These are phyloP conservation scores for Dendronephthya gigantea DNA, from an alignment of 64 coral and sea anemone genomes.

Conservation along the genomic window DNA sequence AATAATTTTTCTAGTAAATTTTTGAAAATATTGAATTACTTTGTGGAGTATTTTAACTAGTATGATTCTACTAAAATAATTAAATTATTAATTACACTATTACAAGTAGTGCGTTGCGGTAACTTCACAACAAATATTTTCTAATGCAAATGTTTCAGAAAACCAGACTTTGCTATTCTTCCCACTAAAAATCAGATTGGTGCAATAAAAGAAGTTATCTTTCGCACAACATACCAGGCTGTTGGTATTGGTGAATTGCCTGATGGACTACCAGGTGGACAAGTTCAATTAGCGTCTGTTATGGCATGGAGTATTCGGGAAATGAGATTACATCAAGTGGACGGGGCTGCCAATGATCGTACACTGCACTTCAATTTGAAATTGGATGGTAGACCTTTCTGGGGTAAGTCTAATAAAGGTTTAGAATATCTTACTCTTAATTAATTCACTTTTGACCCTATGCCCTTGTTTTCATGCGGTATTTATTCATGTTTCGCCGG, in stretches of 20 bases:
- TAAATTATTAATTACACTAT: too few relatives aligned
- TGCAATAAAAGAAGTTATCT: background rate
- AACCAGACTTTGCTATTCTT: background rate
- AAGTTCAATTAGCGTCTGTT: background rate
- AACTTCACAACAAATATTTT: too few relatives aligned
- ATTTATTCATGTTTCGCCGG: too few relatives aligned
- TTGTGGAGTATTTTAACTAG: background rate
- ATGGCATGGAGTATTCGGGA: background rate
- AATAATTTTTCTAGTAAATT: too few relatives aligned
- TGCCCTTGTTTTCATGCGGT: too few relatives aligned
- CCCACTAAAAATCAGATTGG: background rate
- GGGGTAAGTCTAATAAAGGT: background rate
- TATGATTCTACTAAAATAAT: background rate
- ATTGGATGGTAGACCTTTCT: background rate
- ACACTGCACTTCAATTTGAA: constrained; percentile 1
- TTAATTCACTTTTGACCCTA: too few relatives aligned
- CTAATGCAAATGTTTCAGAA: background rate
- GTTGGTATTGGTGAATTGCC: background rate
- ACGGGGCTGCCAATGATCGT: background rate
- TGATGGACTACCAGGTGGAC: background rate
- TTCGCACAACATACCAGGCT: background rate
- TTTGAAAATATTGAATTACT: background rate
- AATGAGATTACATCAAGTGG: background rate
- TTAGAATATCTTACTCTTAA: too few relatives aligned
- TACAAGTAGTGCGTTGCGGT: too few relatives aligned